Evolutionary conservation across 2,797 vertebrate genomes (phyloP).

Genomic region (Allobates femoralis): DNA sequence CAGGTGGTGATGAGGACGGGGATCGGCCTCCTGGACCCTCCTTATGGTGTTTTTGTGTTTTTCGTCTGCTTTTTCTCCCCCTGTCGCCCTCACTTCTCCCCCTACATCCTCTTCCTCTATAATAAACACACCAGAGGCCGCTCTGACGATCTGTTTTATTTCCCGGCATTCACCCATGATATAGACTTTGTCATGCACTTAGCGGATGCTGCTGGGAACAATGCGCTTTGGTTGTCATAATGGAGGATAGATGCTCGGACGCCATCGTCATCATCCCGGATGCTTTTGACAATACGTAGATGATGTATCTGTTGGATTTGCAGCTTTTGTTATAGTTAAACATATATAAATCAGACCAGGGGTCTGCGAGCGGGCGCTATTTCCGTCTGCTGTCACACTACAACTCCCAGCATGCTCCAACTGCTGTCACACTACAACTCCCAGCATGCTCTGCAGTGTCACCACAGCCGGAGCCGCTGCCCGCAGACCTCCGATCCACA

Average conservation of each 20-base stretch:
- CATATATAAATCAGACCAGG: background rate
- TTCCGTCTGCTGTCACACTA: background rate
- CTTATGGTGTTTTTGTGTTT: background rate
- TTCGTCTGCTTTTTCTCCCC: background rate
- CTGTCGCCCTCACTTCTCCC: background rate
- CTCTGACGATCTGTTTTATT: constrained; percentile 47
- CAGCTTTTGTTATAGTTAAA: constrained; percentile 8
- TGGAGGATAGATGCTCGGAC: background rate
- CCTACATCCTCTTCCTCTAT: background rate
- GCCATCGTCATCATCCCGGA: background rate
- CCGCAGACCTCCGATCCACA: background rate
- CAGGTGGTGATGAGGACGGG: too few relatives aligned
- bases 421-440: background rate
- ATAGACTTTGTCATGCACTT: constrained; percentile 41
- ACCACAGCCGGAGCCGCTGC: background rate
- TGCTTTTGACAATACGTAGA: background rate
- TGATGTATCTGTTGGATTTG: background rate
- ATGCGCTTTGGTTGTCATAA: constrained; percentile 17
- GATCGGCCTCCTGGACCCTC: too few relatives aligned
- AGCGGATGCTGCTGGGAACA: background rate
- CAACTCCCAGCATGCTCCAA: background rate
- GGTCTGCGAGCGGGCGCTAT: background rate
- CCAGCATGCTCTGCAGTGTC: background rate
- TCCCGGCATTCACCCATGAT: background rate
- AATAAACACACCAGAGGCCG: background rate